Conservation (phyloP, 2,797 vertebrate species). For the Novumbra hubbsi region DNA sequence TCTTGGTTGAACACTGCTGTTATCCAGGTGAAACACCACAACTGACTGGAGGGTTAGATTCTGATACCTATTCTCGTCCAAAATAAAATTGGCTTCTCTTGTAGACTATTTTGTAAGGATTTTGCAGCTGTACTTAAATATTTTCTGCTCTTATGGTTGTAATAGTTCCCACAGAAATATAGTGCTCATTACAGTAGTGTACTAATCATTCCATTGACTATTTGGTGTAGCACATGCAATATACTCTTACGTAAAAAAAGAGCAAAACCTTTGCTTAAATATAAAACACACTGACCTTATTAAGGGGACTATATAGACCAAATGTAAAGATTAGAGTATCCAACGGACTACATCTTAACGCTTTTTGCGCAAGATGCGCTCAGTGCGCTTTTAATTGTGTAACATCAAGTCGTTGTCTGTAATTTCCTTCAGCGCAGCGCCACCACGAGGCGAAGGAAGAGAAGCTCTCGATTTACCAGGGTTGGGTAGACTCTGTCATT, state of each 20-base stretch:
- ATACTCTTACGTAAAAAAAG: not conserved
- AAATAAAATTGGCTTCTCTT: no score
- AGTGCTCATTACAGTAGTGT: not conserved
- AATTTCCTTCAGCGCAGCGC: slow-evolving; percentile 49
- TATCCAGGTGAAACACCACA: no score
- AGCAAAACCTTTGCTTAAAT: not conserved
- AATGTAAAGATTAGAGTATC: not conserved
- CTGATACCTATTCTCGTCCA: no score
- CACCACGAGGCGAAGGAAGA: slow-evolving; percentile 56
- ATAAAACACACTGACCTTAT: not conserved
- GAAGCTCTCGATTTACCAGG: slow-evolving; percentile 38
- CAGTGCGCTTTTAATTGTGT: not conserved
- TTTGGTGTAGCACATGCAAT: not conserved
- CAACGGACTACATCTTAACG: not conserved
- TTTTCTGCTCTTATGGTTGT: no score
- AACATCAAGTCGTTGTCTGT: not conserved
- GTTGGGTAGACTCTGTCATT: slow-evolving; percentile 53
- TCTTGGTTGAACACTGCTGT: no score
- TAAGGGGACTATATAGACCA: not conserved
- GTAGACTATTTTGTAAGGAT: no score
- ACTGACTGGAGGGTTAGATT: no score
- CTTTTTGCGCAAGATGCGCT: not conserved
- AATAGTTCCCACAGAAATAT: not conserved
- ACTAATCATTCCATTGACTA: not conserved
- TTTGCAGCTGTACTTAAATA: no score